Evolutionary conservation across 1,140 invertebrate species (phyloP).

Genomic region (Drosophila azteca): DNA sequence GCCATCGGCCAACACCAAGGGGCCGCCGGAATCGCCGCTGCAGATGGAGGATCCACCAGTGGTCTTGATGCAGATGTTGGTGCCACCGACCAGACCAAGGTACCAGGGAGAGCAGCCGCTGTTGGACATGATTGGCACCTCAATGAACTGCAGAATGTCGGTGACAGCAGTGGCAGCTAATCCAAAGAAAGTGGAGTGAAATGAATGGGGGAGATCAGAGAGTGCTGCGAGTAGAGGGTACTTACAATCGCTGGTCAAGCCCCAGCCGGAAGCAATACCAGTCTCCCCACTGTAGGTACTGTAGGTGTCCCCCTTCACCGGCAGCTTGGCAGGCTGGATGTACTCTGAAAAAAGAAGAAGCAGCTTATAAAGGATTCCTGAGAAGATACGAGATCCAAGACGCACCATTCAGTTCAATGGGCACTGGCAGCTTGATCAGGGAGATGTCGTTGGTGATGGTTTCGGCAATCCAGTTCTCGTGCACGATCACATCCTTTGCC

Average conservation of each 20-base stretch:
- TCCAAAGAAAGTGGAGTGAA: conserved; percentile 1
- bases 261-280: conserved; percentile 71
- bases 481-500: conserved; percentile 53
- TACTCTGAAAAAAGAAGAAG: conserved; percentile 5
- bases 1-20: conserved; percentile 81
- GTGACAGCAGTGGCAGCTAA: conserved; percentile 41
- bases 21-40: conserved; percentile 85
- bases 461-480: conserved; percentile 26
- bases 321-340: conserved; percentile 62
- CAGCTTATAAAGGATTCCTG: not conserved
- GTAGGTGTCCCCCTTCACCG: conserved; percentile 46
- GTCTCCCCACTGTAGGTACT: conserved; percentile 42
- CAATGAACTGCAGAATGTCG: conserved; percentile 50
- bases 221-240: conserved; percentile 9
- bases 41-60: conserved; percentile 70
- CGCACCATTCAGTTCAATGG: conserved; percentile 52
- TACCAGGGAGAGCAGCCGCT: conserved; percentile 55
- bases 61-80: conserved; percentile 73
- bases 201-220: not conserved
- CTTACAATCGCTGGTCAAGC: conserved; percentile 63
- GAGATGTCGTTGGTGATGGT: conserved; percentile 68
- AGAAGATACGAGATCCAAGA: not conserved
- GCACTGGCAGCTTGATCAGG: conserved; percentile 62
- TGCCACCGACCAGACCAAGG: conserved; percentile 23
- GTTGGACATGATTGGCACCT: conserved; percentile 61